Base-by-base conservation (phyloP, 2,888 invertebrate genomes). In the Pristionchus arcanus region DNA sequence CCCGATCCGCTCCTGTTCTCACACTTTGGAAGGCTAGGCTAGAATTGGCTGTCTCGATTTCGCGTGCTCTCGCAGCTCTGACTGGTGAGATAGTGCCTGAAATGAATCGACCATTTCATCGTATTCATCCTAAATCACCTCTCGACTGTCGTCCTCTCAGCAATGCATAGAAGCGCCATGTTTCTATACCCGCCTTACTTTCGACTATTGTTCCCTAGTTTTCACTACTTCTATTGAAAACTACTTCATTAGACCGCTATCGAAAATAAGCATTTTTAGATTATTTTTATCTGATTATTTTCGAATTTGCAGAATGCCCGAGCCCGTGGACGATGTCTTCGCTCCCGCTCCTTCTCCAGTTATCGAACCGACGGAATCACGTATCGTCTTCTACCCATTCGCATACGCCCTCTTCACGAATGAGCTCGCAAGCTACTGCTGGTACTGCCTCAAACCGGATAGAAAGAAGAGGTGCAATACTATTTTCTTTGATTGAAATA, bases 341-440 rank as follows among this genome's bases (percentile, higher is more conserved):
- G 31, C 74, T 19, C 74, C 74, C 21, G 21, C 19, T 4, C 74
- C 74, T 25, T 74, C 74, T 74, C 74, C 74, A 0, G 37, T 74
- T 0, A 74, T 74, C 68, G 68, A 49, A 71, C 42, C 42, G 19
- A 53, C 81, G 1, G 28, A 49, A 1, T 53, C 42, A 1, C 59
- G 81, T 0, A 37, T 89, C 19, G 91, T 91, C 16, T 95, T 95
- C 91, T 95, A 94, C 84, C 95, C 95, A 7, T 95, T 95, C 90
- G 95, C 95, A 15, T 95, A 94, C 88, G 94, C 95, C 7, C 91
- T 95, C 16, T 91, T 91, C 59, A 92, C 92, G 42, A 93, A 94
- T 16, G 91, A 93, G 15, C 89, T 94, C 37, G 66, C 86, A 53
- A 85, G 91, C 31, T 92, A 92, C 89, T 95, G 95, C 89, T 95